A percentile compares a stretch with the other conserved stretches of the same genome.
phyloP scores from a whole-genome alignment of 2,113 vertebrate genomes.

The Pelvicachromis taeniatus region DNA sequence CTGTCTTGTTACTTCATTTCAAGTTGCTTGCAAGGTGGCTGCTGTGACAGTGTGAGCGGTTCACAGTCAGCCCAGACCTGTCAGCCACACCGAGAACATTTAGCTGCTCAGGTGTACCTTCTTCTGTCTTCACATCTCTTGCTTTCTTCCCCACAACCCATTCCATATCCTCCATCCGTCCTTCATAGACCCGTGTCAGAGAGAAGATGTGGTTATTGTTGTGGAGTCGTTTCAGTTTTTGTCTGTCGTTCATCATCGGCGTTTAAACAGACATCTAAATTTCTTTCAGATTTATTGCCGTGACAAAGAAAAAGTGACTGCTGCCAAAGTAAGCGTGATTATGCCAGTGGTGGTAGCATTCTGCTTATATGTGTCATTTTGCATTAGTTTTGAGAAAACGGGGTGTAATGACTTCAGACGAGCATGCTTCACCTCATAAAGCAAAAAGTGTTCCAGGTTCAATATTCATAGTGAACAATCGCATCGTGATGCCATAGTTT shows the following conservation, averaged over 20 bases:
- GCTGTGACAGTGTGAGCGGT: neutral
- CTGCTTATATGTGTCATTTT: neutral
- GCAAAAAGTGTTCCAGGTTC: neutral
- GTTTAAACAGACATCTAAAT: neutral
- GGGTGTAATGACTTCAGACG: neutral
- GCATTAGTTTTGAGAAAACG: neutral
- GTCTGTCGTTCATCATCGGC: neutral
- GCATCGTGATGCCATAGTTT: neutral
- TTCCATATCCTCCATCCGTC: neutral
- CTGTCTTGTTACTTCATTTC: slow-evolving; percentile 5
- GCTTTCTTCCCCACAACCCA: neutral
- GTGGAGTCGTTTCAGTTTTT: neutral
- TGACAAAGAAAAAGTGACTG: neutral
- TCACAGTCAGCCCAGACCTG: neutral
- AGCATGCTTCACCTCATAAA: neutral
- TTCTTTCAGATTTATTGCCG: neutral
- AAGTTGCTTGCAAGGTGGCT: neutral
- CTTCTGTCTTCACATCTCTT: neutral
- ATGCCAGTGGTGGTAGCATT: neutral
- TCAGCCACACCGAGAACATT: neutral
- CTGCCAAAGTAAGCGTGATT: neutral
- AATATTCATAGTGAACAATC: neutral
- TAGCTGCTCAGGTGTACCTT: neutral
- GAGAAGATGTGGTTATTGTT: neutral
- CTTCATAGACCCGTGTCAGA: neutral